These are phyloP conservation scores for Notiomystis cincta DNA, from an alignment of 2,113 vertebrate genomes.

Conservation along the genomic window DNA sequence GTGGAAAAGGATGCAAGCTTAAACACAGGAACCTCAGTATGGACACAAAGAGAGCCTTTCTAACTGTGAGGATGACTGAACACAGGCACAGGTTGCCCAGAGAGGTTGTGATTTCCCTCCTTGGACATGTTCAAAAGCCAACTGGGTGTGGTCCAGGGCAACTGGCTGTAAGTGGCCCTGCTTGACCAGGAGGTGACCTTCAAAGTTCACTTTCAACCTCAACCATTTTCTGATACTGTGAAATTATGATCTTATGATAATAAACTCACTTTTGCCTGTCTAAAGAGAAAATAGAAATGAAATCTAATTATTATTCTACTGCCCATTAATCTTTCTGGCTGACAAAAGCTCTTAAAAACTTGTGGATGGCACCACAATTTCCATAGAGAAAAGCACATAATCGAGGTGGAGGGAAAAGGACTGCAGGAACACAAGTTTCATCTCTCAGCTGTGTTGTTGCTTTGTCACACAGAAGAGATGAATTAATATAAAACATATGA, in stretches of 20 bases:
- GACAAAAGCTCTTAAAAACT: neutral
- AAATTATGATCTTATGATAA: neutral
- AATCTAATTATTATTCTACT: neutral
- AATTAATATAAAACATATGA: neutral
- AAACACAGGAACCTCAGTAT: neutral
- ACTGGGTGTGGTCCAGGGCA: neutral
- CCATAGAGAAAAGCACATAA: neutral
- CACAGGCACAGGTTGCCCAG: neutral
- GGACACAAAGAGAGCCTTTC: neutral
- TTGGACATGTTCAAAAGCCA: neutral
- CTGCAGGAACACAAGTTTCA: neutral
- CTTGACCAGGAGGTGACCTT: neutral
- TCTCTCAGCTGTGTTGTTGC: neutral
- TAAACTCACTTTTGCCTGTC: neutral
- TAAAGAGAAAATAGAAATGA: neutral
- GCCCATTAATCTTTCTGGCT: neutral
- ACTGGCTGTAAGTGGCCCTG: neutral
- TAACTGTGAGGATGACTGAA: neutral
- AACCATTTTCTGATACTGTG: neutral
- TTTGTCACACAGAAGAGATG: neutral
- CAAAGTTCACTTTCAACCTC: neutral
- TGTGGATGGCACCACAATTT: neutral
- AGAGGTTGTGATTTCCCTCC: neutral
- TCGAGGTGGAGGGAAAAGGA: fast-evolving
- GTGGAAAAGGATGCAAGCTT: neutral